These are phyloP conservation scores for Cheiracanthium punctorium DNA, from an alignment of 2,888 invertebrate species.

Conservation along the genomic window DNA sequence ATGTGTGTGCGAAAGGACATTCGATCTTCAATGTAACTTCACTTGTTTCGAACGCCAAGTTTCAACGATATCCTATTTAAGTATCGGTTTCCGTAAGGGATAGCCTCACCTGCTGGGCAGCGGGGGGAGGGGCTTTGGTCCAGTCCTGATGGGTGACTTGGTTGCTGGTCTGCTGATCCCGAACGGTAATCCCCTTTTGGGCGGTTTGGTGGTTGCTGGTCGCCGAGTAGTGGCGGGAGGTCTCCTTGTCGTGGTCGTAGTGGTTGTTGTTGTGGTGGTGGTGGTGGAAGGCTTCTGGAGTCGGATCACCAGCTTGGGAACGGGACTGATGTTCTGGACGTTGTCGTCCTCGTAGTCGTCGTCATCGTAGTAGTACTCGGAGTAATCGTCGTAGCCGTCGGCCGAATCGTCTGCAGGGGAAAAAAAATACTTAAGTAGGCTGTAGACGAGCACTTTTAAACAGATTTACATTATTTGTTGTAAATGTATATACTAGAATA, in stretches of 20 bases:
- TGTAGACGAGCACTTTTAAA: no score
- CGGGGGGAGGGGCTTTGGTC: constrained; percentile 51
- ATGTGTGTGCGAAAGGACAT: no score
- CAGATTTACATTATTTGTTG: no score
- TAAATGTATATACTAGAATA: no score
- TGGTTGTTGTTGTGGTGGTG: constrained; percentile 31
- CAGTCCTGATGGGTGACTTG: constrained; percentile 38
- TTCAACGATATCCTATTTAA: no score
- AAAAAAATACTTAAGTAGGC: no score
- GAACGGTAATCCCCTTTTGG: constrained; percentile 49
- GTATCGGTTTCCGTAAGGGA: no score
- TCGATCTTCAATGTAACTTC: no score
- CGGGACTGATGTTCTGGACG: constrained; percentile 36
- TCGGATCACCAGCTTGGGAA: constrained; percentile 47
- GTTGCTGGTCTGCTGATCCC: constrained; percentile 61
- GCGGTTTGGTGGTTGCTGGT: constrained; percentile 37
- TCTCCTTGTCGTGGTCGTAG: constrained; percentile 23
- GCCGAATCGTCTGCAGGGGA: constrained; percentile 29
- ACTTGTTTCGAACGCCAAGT: no score
- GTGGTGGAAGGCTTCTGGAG: constrained; percentile 52
- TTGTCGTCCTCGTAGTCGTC: constrained; percentile 61
- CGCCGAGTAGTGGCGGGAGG: constrained; percentile 27
- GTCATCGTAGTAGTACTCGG: constrained; percentile 59
- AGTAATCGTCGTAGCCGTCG: constrained; percentile 36
- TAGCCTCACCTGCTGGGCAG: constrained; percentile 50